A percentile compares a stretch with the other conserved stretches of the same genome.
phyloP scores from a whole-genome alignment of 2,113 vertebrate species.

The Falcunculus frontatus region DNA sequence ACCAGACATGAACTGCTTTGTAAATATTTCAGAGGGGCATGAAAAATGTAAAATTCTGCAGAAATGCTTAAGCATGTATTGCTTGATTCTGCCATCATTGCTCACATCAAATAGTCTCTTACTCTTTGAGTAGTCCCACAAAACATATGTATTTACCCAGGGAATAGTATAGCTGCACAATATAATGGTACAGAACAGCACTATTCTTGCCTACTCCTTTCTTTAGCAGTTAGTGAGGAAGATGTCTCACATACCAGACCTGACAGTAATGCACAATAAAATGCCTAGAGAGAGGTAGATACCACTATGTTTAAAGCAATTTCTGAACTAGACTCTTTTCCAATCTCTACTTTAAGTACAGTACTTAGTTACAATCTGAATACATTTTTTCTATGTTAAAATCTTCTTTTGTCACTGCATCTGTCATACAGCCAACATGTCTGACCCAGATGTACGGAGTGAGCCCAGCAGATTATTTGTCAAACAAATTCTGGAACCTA shows the following conservation, averaged over 20 bases:
- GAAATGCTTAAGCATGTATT: slow-evolving; percentile 28
- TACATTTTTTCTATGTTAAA: slow-evolving; percentile 49
- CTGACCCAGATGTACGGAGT: slow-evolving; percentile 84
- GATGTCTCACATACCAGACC: not conserved
- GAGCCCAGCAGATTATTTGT: slow-evolving; percentile 91
- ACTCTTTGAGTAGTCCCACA: not conserved
- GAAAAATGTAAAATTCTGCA: slow-evolving; percentile 42
- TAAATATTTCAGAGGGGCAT: slow-evolving; percentile 45
- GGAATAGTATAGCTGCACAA: not conserved
- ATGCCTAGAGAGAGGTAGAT: slow-evolving; percentile 3
- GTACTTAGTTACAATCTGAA: slow-evolving; percentile 79
- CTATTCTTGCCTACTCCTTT: not conserved
- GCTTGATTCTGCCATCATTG: slow-evolving; percentile 24
- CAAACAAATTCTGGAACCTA: slow-evolving; percentile 84
- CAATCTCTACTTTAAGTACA: slow-evolving; percentile 55
- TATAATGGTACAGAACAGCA: not conserved
- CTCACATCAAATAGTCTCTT: slow-evolving; percentile 12
- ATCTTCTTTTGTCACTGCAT: slow-evolving; percentile 60
- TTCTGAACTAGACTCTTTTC: slow-evolving; percentile 25
- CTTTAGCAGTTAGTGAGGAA: not conserved
- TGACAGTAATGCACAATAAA: slow-evolving; percentile 43
- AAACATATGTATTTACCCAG: slow-evolving; percentile 10
- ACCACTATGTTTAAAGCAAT: not conserved
- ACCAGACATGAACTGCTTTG: slow-evolving; percentile 9
- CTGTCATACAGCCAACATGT: slow-evolving; percentile 81